Conservation (phyloP, 2,888 invertebrate genomes). For the Crepidodera aurea region DNA sequence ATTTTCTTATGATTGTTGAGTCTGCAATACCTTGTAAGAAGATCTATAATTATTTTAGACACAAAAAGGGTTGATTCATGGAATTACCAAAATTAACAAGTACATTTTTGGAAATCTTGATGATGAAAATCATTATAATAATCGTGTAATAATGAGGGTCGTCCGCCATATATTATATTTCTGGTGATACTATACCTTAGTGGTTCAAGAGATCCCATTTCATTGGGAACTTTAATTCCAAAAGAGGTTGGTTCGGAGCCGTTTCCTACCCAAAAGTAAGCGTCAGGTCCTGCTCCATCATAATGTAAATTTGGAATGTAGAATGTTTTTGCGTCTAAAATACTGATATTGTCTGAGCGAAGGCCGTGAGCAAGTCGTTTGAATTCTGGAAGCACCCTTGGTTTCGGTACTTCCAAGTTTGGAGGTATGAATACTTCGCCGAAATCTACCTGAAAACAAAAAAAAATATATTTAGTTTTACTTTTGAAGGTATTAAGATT, state of each 20-base stretch:
- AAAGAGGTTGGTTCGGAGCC: slow-evolving; percentile 81
- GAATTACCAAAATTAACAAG: too few species aligned
- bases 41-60: too few species aligned
- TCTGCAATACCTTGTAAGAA: too few species aligned
- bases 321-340: slow-evolving; percentile 90
- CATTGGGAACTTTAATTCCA: slow-evolving; percentile 89
- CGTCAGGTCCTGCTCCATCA: slow-evolving; percentile 90
- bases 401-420: slow-evolving; percentile 80
- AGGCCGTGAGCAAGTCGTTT: slow-evolving; percentile 87
- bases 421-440: slow-evolving; percentile 84
- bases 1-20: too few species aligned
- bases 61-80: too few species aligned
- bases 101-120: too few species aligned
- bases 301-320: slow-evolving; percentile 92
- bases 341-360: slow-evolving; percentile 89
- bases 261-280: slow-evolving; percentile 94
- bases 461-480: slow-evolving; percentile 5
- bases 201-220: slow-evolving; percentile 82
- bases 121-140: too few species aligned
- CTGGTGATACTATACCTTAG: too few species aligned
- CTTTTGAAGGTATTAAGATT: neutral
- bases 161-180: too few species aligned
- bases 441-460: slow-evolving; percentile 78
- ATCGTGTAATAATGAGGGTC: too few species aligned
- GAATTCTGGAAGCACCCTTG: slow-evolving; percentile 84